Evolutionary conservation across 2,113 vertebrate species (phyloP).

Genomic region (Bos taurus): ARS-UCD2.0 NC_037356.1:40505001-40505500

Average conservation of each 20-base stretch:
- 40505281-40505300: not conserved
- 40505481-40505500: not conserved
- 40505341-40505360: not conserved
- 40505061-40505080: not conserved
- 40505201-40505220: not conserved
- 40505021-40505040: not conserved
- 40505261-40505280: not conserved
- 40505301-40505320: not conserved
- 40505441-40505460: not conserved
- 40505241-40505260: not conserved
- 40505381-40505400: not conserved
- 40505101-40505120: not conserved
- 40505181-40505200: not conserved
- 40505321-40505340: not conserved
- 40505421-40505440: not conserved
- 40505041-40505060: not conserved
- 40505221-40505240: not conserved
- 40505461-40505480: not conserved
- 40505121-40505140: not conserved
- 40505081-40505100: not conserved
- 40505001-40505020: not conserved
- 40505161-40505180: not conserved
- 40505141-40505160: not conserved
- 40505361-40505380: not conserved
- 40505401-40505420: not conserved